Evolutionary conservation across 2,113 vertebrate species (phyloP), one percentile per base, ranked within the genome.

Genomic region (Sebastes fasciatus): DNA sequence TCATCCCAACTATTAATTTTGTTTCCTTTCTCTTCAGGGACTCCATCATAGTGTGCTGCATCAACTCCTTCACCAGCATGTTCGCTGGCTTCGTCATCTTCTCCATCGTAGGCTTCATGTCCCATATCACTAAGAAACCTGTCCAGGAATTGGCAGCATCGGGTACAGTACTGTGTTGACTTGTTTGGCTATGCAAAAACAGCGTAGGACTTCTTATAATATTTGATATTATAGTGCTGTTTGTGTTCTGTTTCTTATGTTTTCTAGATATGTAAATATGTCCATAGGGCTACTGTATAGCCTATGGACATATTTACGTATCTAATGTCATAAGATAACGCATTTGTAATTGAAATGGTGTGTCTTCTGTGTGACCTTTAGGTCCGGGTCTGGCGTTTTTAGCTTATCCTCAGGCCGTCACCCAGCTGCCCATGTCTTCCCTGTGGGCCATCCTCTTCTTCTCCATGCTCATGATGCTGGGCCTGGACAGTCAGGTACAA

Each of bases 61-160:
- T 98, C 88, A 98, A 98, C 91, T 98, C 97, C 84, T 96, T 91
- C 88, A 98, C 97, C 46, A 98, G 97, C 82, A 88, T 98, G 92
- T 98, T 98, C 83, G 97, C 97, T 0, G 97, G 97, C 40, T 94
- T 98, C 6, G 97, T 98, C 87, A 98, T 98, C 92, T 98, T 98
- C 91, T 98, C 97, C 68, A 97, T 98, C 9, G 96, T 98, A 11
- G 97, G 97, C 65, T 98, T 98, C 91, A 98, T 98, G 97, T 96
- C 96, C 0, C 77, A 96, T 89, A 96, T 98, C 91, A 97, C 97
- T 0, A 98, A 97, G 92, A 98, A 96, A 88, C 96, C 97, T 0
- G 96, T 98, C 62, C 92, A 96, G 23, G 97, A 97, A 75, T 77
- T 98, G 67, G 97, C 97, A 26, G 97, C 97, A 42, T 98, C 97